Percentiles rank a stretch among this genome's conserved stretches.
These are phyloP conservation scores for Pseudomugil tenellus DNA, from an alignment of 2,797 vertebrate genomes.

Conservation along the genomic window DNA sequence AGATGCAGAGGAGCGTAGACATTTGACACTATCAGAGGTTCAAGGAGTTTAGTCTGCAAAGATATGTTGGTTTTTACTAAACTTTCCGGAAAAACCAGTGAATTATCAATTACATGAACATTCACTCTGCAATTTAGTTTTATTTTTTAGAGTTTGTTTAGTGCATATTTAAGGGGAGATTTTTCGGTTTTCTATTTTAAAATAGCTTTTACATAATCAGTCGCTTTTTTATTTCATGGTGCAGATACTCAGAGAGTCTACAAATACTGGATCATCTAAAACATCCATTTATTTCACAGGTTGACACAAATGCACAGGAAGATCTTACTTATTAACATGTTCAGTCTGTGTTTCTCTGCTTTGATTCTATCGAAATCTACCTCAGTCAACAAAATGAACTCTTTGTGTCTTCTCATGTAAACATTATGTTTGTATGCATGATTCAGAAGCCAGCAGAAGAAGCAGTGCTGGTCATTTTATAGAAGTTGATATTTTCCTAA, in stretches of 20 bases:
- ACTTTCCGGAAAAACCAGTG: not conserved
- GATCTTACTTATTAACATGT: too few relatives aligned
- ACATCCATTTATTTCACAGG: not conserved
- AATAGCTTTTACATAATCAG: not conserved
- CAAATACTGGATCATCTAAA: not conserved
- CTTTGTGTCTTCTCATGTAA: not conserved
- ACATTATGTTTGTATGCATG: not conserved
- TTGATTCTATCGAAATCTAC: too few relatives aligned
- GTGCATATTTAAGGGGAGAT: not conserved
- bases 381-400: conserved; percentile 15
- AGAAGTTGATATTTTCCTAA: not conserved
- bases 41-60: not conserved
- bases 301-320: not conserved
- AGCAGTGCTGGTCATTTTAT: not conserved
- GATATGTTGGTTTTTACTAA: not conserved
- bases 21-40: not conserved
- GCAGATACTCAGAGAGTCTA: too few relatives aligned
- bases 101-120: not conserved
- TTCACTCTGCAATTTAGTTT: not conserved
- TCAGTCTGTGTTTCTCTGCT: not conserved
- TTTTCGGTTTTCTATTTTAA: not conserved
- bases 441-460: not conserved
- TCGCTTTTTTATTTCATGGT: too few relatives aligned
- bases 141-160: not conserved
- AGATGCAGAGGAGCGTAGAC: not conserved